Conservation (phyloP, 2,797 vertebrate genomes). For the Chiloscyllium punctatum region DNA sequence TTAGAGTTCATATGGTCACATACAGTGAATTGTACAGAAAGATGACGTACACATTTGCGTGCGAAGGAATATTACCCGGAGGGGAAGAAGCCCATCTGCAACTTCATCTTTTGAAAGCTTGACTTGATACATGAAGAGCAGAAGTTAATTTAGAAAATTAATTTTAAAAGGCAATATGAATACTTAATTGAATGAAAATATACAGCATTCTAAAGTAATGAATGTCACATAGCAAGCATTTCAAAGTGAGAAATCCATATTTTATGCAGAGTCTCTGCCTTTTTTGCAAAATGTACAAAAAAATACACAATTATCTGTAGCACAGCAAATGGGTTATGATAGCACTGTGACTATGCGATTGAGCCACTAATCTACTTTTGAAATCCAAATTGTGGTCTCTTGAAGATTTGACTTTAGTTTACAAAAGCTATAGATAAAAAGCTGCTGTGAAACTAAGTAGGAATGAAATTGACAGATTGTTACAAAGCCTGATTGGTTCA, state of each 20-base stretch:
- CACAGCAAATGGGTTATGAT: background rate
- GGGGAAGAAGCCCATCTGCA: constrained; percentile 1
- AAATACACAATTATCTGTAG: background rate
- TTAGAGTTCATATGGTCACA: background rate
- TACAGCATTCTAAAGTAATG: background rate
- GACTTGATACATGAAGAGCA: background rate
- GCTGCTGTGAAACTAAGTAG: background rate
- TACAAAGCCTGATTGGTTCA: background rate
- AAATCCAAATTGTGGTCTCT: background rate
- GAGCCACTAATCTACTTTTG: background rate
- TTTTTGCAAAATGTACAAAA: background rate
- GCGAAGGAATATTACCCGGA: background rate
- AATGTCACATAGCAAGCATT: background rate
- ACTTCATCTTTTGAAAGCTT: constrained; percentile 16
- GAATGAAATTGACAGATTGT: background rate
- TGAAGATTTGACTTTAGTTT: background rate
- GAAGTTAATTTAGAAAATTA: background rate
- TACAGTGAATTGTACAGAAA: background rate
- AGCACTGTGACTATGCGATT: background rate
- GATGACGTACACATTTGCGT: constrained; percentile 5
- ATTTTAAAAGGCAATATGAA: background rate
- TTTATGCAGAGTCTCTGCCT: background rate
- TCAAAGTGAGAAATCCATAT: background rate
- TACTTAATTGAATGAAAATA: background rate
- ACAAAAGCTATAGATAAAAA: background rate